Percentiles rank a stretch among this genome's conserved stretches.
These are phyloP conservation scores for Atta cephalotes DNA, from an alignment of 1,140 invertebrate species.

Conservation along the genomic window DNA sequence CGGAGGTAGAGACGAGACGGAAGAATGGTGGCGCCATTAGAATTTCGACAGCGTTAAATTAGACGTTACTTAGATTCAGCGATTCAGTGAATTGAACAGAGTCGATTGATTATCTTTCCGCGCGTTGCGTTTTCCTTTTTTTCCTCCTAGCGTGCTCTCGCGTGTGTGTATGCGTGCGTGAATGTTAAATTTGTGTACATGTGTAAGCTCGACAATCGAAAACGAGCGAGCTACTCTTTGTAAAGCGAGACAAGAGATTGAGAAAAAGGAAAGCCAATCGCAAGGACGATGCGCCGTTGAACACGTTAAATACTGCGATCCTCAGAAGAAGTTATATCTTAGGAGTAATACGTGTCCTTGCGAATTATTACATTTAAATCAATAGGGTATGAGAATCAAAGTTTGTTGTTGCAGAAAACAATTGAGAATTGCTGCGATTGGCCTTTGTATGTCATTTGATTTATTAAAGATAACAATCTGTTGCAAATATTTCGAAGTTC, in stretches of 20 bases:
- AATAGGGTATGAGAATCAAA: constrained; percentile 54
- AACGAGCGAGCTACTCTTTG: constrained; percentile 59
- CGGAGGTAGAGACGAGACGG: not conserved
- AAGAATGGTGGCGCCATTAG: not conserved
- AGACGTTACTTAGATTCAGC: constrained; percentile 43
- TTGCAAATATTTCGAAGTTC: constrained; percentile 41
- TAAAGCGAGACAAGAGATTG: constrained; percentile 27
- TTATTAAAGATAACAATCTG: constrained; percentile 64
- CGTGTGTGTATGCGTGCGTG: constrained; percentile 73
- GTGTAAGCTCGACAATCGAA: constrained; percentile 71
- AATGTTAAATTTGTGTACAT: constrained; percentile 69
- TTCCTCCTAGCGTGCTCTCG: constrained; percentile 70
- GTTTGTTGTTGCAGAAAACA: constrained; percentile 61
- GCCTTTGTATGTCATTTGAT: constrained; percentile 64
- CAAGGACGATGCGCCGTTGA: constrained; percentile 68
- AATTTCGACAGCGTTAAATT: constrained; percentile 52
- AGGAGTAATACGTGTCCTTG: constrained; percentile 43
- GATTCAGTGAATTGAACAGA: constrained; percentile 31
- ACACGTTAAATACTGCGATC: constrained; percentile 4
- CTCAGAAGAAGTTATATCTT: constrained; percentile 28
- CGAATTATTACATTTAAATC: constrained; percentile 58
- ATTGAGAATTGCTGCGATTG: constrained; percentile 57
- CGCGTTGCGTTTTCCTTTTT: constrained; percentile 45
- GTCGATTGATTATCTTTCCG: constrained; percentile 32
- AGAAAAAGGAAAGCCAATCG: constrained; percentile 44